phyloP scores from a whole-genome alignment of 2,888 invertebrate genomes.

The Caenorhabditis sp. region DNA sequence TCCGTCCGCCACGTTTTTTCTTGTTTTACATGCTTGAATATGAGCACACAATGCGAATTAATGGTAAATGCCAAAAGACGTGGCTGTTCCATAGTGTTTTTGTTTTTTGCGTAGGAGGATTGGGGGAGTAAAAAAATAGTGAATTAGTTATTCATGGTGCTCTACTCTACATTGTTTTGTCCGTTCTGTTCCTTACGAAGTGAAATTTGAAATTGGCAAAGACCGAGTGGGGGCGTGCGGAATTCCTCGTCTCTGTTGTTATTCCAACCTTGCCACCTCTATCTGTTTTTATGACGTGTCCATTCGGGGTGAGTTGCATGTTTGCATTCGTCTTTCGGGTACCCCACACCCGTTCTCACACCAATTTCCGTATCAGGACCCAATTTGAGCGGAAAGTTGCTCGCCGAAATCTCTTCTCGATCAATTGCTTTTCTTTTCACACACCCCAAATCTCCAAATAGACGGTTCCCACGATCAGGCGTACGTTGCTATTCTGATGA shows the following conservation, averaged over 20 bases:
- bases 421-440: constrained; percentile 6
- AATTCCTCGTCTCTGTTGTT: constrained; percentile 24
- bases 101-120: too few relatives aligned
- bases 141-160: constrained; percentile 8
- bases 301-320: not conserved
- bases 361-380: too few relatives aligned
- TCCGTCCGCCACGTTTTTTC: not conserved
- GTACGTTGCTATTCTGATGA: constrained; percentile 19
- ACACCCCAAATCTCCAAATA: constrained; percentile 21
- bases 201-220: constrained; percentile 7
- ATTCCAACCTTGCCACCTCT: constrained; percentile 17
- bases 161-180: constrained; percentile 20
- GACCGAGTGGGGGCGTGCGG: not conserved
- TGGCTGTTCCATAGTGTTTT: too few relatives aligned
- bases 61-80: too few relatives aligned
- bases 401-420: not conserved
- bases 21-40: not conserved
- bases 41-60: too few relatives aligned
- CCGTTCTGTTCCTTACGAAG: not conserved
- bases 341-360: too few relatives aligned
- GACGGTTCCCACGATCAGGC: constrained; percentile 42
- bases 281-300: constrained; percentile 31
- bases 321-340: not conserved
- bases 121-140: not conserved
- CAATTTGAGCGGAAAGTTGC: too few relatives aligned